Evolutionary conservation across 2,797 vertebrate genomes (phyloP).

Genomic region (Tragopan temminckii): DNA sequence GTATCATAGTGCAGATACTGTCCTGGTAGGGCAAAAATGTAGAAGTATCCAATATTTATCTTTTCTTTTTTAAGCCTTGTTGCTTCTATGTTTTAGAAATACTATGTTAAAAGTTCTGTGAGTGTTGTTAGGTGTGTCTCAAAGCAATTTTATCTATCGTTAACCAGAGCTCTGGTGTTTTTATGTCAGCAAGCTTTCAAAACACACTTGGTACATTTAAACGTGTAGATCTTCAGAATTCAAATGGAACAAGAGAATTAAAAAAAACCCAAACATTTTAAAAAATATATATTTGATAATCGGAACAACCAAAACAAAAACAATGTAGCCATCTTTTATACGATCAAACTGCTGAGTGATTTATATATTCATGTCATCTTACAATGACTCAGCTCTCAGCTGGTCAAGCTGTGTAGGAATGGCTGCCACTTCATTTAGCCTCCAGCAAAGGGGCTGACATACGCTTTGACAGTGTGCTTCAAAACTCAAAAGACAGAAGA

Average conservation of each 20-base stretch:
- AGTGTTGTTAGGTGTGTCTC: conserved; percentile 10
- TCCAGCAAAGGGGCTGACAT: not conserved
- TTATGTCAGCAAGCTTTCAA: not conserved
- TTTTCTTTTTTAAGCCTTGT: not conserved
- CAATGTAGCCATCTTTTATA: not conserved
- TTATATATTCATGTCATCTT: not conserved
- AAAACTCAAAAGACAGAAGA: conserved; percentile 17
- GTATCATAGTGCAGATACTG: not conserved
- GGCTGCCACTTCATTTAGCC: conserved; percentile 11
- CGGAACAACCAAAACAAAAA: not conserved
- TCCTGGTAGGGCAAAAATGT: not conserved
- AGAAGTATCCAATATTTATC: not conserved
- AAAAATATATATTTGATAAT: too few relatives aligned
- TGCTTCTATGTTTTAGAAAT: conserved; percentile 25
- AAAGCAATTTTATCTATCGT: not conserved
- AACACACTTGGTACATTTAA: not conserved
- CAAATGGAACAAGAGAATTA: not conserved
- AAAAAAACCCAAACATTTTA: not conserved
- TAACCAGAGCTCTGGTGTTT: not conserved
- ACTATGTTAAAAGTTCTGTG: not conserved
- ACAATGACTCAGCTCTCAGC: not conserved
- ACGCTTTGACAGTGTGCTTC: not conserved
- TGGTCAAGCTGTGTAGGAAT: not conserved
- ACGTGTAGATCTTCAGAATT: not conserved
- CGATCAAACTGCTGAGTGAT: not conserved